Conservation (phyloP, 2,797 vertebrate species). For the Myotis findleyi region DNA sequence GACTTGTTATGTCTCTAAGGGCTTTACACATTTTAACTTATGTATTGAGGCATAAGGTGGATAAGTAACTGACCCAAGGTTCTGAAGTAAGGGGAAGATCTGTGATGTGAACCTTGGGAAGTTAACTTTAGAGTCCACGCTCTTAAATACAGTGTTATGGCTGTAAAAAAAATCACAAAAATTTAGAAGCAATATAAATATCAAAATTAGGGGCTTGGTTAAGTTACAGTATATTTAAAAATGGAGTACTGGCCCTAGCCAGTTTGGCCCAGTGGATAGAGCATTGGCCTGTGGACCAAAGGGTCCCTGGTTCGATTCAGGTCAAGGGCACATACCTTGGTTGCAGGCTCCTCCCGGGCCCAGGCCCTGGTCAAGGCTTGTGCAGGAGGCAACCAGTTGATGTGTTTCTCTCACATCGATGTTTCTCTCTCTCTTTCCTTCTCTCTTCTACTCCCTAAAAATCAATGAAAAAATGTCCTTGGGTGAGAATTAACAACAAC, state of each 20-base stretch:
- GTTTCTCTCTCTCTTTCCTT: too few relatives aligned
- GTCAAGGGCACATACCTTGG: too few relatives aligned
- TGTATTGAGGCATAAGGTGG: background rate
- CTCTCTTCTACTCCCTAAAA: too few relatives aligned
- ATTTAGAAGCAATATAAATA: slow-evolving; percentile 54
- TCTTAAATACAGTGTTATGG: slow-evolving; percentile 12
- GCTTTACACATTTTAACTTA: slow-evolving; percentile 24
- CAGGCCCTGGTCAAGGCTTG: too few relatives aligned
- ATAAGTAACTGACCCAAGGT: background rate
- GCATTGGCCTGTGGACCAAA: too few relatives aligned
- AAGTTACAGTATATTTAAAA: slow-evolving; percentile 33
- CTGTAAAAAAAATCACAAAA: slow-evolving; percentile 13
- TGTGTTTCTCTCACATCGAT: too few relatives aligned
- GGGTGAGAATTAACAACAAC: too few relatives aligned
- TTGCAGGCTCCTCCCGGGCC: too few relatives aligned
- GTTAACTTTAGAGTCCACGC: slow-evolving; percentile 11
- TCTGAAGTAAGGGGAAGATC: background rate
- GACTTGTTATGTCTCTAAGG: background rate
- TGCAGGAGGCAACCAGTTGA: too few relatives aligned
- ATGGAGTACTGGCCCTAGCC: background rate
- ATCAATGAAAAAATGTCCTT: too few relatives aligned
- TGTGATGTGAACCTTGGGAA: background rate
- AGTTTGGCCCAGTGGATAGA: too few relatives aligned
- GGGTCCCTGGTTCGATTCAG: too few relatives aligned
- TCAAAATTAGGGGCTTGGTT: background rate